Evolutionary conservation across 1,140 invertebrate species (phyloP).

Genomic region (Thaumatotibia leucotreta): DNA sequence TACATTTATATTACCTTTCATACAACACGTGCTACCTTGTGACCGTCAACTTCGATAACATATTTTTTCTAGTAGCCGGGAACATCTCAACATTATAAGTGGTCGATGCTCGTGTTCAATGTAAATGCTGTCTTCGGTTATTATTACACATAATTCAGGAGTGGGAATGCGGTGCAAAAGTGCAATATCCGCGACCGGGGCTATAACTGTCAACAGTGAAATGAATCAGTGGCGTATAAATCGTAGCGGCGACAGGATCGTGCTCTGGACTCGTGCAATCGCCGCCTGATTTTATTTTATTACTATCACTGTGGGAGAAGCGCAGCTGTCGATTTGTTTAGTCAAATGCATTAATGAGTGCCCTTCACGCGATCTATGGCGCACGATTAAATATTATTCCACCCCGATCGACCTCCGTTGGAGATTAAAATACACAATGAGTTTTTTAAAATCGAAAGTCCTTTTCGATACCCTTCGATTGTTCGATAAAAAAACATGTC

Average conservation of each 20-base stretch:
- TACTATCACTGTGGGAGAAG: conserved; percentile 41
- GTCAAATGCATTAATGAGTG: conserved; percentile 37
- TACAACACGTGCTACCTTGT: too few species aligned
- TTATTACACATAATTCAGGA: conserved; percentile 58
- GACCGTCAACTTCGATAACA: too few species aligned
- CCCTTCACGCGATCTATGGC: conserved; percentile 17
- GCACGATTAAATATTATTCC: conserved; percentile 10
- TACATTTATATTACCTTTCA: too few species aligned
- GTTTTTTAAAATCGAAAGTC: conserved; percentile 13
- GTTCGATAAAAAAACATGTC: conserved; percentile 11
- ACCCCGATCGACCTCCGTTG: background rate
- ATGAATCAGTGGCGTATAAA: conserved; percentile 68
- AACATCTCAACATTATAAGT: conserved; percentile 20
- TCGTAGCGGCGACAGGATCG: conserved; percentile 46
- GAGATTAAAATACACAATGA: conserved; percentile 13
- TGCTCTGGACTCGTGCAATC: conserved; percentile 34
- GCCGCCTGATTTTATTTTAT: conserved; percentile 46
- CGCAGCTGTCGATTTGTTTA: conserved; percentile 44
- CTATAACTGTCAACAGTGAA: conserved; percentile 61
- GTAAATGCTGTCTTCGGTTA: conserved; percentile 40
- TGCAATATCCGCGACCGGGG: conserved; percentile 55
- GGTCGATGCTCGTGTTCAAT: conserved; percentile 23
- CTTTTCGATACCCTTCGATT: background rate
- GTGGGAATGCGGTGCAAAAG: conserved; percentile 56
- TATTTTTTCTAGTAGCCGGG: background rate